Conservation (phyloP, 2,113 vertebrate species). For the Columba livia region DNA sequence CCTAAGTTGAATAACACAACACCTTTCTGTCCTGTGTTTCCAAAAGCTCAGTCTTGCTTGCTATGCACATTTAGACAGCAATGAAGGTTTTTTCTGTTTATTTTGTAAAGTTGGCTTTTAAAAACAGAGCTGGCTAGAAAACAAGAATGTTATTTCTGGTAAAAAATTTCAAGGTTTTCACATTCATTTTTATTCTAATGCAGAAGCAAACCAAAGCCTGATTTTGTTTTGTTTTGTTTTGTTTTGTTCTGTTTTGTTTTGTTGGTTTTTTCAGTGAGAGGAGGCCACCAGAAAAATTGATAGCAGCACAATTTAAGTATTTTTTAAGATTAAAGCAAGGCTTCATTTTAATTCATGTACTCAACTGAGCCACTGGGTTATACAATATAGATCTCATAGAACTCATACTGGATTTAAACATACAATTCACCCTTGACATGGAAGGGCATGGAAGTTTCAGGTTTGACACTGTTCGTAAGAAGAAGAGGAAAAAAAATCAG, state of each 20-base stretch:
- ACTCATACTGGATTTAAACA: neutral
- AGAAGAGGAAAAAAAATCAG: neutral
- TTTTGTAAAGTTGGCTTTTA: neutral
- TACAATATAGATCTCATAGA: neutral
- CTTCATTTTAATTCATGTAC: neutral
- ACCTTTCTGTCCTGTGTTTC: neutral
- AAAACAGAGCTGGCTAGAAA: neutral
- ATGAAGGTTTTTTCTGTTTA: neutral
- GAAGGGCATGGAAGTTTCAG: neutral
- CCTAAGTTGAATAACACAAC: neutral
- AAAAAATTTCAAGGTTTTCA: constrained; percentile 2
- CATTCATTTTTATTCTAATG: neutral
- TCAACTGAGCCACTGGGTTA: neutral
- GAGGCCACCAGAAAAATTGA: neutral
- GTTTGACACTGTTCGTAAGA: neutral
- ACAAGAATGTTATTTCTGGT: neutral
- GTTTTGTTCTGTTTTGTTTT: neutral
- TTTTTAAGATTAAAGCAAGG: neutral
- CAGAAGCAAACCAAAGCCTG: neutral
- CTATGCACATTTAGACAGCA: neutral
- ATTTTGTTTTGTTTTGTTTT: neutral
- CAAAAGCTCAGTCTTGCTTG: neutral
- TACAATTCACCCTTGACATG: neutral
- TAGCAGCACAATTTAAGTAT: neutral
- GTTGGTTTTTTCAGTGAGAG: neutral